A percentile compares a stretch with the other conserved stretches of the same genome.
Evolutionary conservation across 1,140 invertebrate genomes (phyloP).

Genomic region (Pentalonia nigronervosa): DNA sequence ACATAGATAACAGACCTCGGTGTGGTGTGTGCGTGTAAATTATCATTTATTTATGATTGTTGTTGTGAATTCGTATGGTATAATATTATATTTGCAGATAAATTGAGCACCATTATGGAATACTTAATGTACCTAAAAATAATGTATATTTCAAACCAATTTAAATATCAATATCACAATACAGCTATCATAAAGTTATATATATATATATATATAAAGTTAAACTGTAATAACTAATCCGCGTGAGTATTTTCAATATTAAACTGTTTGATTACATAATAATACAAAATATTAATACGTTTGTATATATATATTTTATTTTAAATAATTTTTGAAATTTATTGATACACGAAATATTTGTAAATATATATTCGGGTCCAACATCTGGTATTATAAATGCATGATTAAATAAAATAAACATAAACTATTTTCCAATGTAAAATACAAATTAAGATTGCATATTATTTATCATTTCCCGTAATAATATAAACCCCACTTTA

Average conservation of each 20-base stretch:
- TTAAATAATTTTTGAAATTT: neutral
- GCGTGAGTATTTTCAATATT: neutral
- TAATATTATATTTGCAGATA: neutral
- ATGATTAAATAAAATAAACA: neutral
- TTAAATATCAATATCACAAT: neutral
- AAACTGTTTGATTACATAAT: neutral
- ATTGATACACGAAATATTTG: neutral
- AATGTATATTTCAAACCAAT: neutral
- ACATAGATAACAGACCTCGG: neutral
- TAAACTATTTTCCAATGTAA: neutral
- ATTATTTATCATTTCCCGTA: constrained; percentile 13
- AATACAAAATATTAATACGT: neutral
- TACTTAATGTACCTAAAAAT: neutral
- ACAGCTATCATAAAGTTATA: neutral
- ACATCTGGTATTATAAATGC: constrained; percentile 1
- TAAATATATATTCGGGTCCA: neutral
- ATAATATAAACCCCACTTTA: neutral
- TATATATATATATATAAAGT: too few species aligned
- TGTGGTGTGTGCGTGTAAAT: neutral
- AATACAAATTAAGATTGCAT: neutral
- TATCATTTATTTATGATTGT: neutral
- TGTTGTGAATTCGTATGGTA: neutral
- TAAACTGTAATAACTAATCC: neutral
- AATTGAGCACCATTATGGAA: neutral
- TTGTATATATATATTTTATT: too few species aligned